These are phyloP conservation scores for Microtus montanus DNA, from an alignment of 2,113 vertebrate genomes.

Conservation along the genomic window DNA sequence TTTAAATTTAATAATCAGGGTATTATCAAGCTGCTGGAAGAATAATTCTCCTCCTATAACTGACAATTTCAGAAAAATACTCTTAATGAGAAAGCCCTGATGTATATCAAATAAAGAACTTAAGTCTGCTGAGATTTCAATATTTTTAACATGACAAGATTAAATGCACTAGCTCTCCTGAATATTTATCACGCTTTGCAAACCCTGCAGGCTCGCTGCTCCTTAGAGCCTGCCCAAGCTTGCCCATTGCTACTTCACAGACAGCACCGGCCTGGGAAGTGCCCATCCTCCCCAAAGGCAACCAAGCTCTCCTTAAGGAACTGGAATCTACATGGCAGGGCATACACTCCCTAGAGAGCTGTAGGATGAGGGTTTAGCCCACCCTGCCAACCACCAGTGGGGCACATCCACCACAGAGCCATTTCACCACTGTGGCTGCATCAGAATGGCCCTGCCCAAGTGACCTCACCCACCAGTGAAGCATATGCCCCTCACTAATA, in stretches of 20 bases:
- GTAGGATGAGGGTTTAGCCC: not conserved
- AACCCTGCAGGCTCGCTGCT: not conserved
- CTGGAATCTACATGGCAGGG: accelerated
- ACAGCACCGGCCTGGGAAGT: not conserved
- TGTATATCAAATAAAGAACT: constrained; percentile 69
- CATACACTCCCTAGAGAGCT: not conserved
- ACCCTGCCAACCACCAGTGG: not conserved
- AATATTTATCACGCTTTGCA: not conserved
- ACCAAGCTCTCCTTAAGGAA: not conserved
- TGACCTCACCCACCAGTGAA: not conserved
- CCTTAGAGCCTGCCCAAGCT: not conserved
- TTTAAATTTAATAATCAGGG: constrained; percentile 79
- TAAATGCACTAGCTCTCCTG: not conserved
- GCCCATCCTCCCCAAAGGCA: not conserved
- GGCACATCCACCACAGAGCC: not conserved
- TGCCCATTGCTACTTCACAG: not conserved
- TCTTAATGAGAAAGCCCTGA: constrained; percentile 71
- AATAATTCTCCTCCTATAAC: constrained; percentile 75
- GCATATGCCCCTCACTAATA: not conserved
- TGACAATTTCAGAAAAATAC: constrained; percentile 77
- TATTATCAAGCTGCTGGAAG: constrained; percentile 72
- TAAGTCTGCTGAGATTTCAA: constrained; percentile 52
- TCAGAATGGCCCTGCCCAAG: not conserved
- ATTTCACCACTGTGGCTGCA: not conserved
- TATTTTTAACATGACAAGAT: constrained; percentile 56